These are phyloP conservation scores for Torymus aiolomorphi DNA, from an alignment of 2,888 invertebrate species.

Conservation along the genomic window DNA sequence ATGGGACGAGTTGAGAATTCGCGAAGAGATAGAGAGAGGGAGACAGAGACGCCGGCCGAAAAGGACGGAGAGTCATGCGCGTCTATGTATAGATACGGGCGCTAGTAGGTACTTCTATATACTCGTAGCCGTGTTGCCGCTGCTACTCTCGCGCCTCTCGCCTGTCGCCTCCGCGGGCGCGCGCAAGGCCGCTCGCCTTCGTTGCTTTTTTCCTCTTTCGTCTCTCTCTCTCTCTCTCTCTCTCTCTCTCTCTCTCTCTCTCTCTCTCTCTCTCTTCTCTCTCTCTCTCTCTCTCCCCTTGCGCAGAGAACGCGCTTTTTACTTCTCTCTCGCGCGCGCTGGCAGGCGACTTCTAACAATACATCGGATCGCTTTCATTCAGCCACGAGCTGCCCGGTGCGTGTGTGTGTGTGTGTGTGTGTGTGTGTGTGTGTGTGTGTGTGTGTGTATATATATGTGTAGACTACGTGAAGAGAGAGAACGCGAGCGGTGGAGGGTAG, in stretches of 20 bases:
- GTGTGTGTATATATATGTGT: neutral
- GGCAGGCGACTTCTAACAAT: slow-evolving; percentile 39
- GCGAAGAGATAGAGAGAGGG: neutral
- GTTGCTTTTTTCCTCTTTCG: slow-evolving; percentile 33
- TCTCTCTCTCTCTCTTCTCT: slow-evolving; percentile 14
- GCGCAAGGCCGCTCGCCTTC: slow-evolving; percentile 49
- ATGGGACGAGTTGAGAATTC: neutral
- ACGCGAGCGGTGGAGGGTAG: neutral
- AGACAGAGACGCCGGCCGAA: neutral
- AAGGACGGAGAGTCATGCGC: neutral
- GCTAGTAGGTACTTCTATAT: neutral
- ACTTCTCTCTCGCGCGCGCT: neutral
- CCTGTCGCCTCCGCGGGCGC: slow-evolving; percentile 38
- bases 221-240: slow-evolving; percentile 22
- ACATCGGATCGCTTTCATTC: slow-evolving; percentile 50
- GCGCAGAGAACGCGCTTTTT: no score
- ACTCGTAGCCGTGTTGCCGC: neutral
- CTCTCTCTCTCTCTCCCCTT: neutral
- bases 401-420: no score
- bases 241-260: neutral
- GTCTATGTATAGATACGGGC: slow-evolving; percentile 28
- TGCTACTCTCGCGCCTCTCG: slow-evolving; percentile 15
- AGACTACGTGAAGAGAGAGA: neutral
- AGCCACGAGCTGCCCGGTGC: no score
- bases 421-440: no score